A percentile compares a stretch with the other conserved stretches of the same genome.
phyloP scores from a whole-genome alignment of 2,797 vertebrate genomes.

The Rhinella marina region DNA sequence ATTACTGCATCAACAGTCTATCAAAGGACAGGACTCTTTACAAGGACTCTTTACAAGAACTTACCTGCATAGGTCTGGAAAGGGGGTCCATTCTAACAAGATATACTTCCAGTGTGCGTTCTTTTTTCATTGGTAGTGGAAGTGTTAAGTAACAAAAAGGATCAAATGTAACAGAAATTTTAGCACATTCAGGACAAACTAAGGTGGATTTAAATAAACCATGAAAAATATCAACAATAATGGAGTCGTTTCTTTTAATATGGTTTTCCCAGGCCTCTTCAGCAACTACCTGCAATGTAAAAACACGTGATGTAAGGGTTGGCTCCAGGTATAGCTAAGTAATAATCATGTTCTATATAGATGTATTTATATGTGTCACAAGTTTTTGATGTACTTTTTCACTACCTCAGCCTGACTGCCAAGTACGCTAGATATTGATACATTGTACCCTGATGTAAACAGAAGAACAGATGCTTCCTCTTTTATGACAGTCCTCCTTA shows the following conservation, averaged over 20 bases:
- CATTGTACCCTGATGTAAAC: too few species aligned
- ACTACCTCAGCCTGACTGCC: too few species aligned
- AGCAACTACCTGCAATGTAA: constrained; percentile 87
- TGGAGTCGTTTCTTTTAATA: constrained; percentile 96
- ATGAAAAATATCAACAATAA: constrained; percentile 99
- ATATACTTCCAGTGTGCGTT: constrained; percentile 93
- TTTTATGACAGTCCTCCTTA: too few species aligned
- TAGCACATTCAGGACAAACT: constrained; percentile 94
- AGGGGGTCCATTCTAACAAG: constrained; percentile 92
- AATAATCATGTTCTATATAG: neutral
- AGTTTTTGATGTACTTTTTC: neutral
- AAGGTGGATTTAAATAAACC: constrained; percentile 98
- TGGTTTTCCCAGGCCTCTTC: constrained; percentile 99
- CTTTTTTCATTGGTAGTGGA: constrained; percentile 96
- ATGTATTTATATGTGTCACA: neutral
- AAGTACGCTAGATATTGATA: too few species aligned
- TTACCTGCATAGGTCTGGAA: constrained; percentile 93
- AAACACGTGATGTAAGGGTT: neutral
- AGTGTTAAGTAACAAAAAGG: constrained; percentile 99
- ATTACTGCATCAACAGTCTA: too few species aligned
- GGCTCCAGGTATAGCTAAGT: neutral
- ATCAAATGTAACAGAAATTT: constrained; percentile 97
- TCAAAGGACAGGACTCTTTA: too few species aligned
- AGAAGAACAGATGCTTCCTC: too few species aligned
- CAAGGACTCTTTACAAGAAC: neutral